Conservation (phyloP, 2,797 vertebrate species). For the Chelon auratus region DNA sequence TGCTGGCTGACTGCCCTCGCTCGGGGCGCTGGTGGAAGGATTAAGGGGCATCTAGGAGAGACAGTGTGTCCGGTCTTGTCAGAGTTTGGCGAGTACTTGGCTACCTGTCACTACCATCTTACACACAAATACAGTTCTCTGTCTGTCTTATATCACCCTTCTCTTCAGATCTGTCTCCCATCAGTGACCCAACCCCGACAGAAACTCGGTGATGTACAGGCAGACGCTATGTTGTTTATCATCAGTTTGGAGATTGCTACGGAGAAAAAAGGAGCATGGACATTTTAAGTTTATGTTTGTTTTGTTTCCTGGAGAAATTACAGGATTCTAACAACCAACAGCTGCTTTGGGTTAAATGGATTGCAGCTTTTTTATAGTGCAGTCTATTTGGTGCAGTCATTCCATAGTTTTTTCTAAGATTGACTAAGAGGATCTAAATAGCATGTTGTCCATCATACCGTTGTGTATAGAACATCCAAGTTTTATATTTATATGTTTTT, state of each 20-base stretch:
- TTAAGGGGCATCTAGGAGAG: conserved; percentile 57
- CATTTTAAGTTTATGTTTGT: neutral
- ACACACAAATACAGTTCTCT: conserved; percentile 53
- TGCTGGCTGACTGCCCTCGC: conserved; percentile 71
- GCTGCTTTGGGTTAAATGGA: neutral
- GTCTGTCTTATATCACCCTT: conserved; percentile 64
- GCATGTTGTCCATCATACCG: neutral
- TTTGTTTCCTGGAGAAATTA: conserved; percentile 8
- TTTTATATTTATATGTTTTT: neutral
- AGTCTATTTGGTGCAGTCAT: neutral
- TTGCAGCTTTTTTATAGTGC: neutral
- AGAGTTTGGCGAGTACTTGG: conserved; percentile 66
- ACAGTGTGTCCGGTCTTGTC: conserved; percentile 67
- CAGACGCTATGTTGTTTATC: conserved; percentile 29
- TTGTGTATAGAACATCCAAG: neutral
- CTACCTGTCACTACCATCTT: conserved; percentile 71
- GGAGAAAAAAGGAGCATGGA: conserved; percentile 6
- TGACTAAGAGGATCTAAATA: neutral
- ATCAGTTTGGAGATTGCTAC: conserved; percentile 14
- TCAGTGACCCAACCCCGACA: conserved; percentile 50
- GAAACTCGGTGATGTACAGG: conserved; percentile 59
- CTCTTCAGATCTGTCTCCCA: conserved; percentile 63
- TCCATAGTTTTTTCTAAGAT: neutral
- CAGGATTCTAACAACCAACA: neutral
- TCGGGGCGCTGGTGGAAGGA: conserved; percentile 56